Conservation (phyloP, 2,888 invertebrate genomes). For the Metalampra italica region DNA sequence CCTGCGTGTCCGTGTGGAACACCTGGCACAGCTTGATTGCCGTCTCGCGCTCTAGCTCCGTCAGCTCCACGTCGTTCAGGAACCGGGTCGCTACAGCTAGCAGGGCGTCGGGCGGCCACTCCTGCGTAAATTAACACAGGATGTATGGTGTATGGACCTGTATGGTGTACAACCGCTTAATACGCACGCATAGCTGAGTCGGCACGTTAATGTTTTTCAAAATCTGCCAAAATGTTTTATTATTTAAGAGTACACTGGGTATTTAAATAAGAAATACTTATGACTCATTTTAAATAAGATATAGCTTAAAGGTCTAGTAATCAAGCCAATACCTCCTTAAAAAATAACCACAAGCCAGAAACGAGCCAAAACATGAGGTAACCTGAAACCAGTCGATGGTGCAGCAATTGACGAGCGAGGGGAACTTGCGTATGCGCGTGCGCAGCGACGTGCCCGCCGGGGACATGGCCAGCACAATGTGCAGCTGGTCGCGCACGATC, state of each 20-base stretch:
- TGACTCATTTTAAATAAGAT: too few species aligned
- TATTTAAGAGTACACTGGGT: too few species aligned
- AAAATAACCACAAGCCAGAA: too few species aligned
- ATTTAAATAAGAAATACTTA: too few species aligned
- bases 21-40: constrained; percentile 93
- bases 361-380: background rate
- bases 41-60: constrained; percentile 84
- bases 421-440: constrained; percentile 91
- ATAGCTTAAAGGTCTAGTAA: too few species aligned
- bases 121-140: constrained; percentile 57
- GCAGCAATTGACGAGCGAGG: constrained; percentile 95
- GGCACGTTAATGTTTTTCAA: too few species aligned
- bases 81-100: constrained; percentile 92
- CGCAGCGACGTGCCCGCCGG: constrained; percentile 92
- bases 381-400: constrained; percentile 97
- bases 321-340: too few species aligned
- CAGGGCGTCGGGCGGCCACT: constrained; percentile 96
- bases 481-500: constrained; percentile 92
- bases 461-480: constrained; percentile 93
- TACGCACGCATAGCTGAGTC: too few species aligned
- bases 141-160: background rate
- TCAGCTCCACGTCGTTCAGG: constrained; percentile 87
- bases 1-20: constrained; percentile 91
- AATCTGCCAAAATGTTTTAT: too few species aligned
- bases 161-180: too few species aligned